phyloP scores from a whole-genome alignment of 2,888 invertebrate genomes.

The Drosophila fungiperda region DNA sequence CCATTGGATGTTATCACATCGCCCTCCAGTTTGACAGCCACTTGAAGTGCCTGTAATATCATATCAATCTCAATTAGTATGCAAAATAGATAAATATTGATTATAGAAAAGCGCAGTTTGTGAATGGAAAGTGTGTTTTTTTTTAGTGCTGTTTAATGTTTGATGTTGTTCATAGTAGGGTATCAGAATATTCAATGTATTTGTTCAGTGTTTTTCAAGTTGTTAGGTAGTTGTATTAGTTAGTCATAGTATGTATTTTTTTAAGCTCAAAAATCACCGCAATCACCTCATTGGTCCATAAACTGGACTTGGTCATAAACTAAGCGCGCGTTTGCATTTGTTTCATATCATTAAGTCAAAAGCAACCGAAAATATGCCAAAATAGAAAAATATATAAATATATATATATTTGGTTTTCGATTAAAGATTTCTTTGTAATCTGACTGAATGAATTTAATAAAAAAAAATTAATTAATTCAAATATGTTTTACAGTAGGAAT shows the following conservation, averaged over 20 bases:
- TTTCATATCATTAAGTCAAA: conserved; percentile 75
- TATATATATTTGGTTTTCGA: conserved; percentile 61
- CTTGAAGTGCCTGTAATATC: conserved; percentile 92
- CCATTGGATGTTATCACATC: conserved; percentile 98
- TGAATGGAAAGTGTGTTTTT: conserved; percentile 49
- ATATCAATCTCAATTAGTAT: conserved; percentile 36
- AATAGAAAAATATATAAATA: conserved; percentile 64
- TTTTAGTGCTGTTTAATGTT: conserved; percentile 31
- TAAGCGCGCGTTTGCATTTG: conserved; percentile 78
- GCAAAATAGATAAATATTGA: conserved; percentile 10
- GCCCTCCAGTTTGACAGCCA: conserved; percentile 97
- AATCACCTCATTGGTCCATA: conserved; percentile 85
- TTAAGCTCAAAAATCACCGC: conserved; percentile 67
- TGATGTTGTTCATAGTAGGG: conserved; percentile 22
- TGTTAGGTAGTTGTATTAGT: conserved; percentile 36
- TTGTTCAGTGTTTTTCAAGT: conserved; percentile 48
- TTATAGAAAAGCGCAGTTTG: conserved; percentile 21
- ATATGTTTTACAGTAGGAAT: conserved; percentile 31
- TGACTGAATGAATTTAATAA: conserved; percentile 54
- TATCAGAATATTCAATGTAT: conserved; percentile 26
- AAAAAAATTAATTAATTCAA: conserved; percentile 58
- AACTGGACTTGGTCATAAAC: conserved; percentile 85
- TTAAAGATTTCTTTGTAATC: conserved; percentile 47
- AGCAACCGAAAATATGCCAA: conserved; percentile 75
- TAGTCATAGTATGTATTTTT: conserved; percentile 50